Base-by-base conservation (phyloP, 2,797 vertebrate species). In the Melanotaenia nigrans region DNA sequence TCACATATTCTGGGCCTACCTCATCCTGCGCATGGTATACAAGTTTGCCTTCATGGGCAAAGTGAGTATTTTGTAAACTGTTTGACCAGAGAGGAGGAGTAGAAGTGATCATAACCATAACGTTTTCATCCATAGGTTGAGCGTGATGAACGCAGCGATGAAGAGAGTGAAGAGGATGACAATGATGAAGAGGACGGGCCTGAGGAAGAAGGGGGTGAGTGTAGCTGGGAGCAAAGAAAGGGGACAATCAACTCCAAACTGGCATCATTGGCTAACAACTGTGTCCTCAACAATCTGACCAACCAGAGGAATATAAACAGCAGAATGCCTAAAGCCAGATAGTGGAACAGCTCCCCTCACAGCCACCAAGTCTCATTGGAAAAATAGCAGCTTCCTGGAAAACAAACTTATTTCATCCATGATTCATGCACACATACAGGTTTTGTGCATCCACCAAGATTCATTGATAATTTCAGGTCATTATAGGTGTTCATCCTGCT, bases 1-100 rank as follows among this genome's bases (percentile, higher is more conserved):
- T 33, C 97, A 99, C 32, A 9, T 97, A 72, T 99, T 97, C 92
- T 99, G 97, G 98, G 96, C 96, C 13, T 95, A 90, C 66, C 92
- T 99, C 24, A 97, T 99, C 82, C 86, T 98, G 55, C 95, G 93
- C n/a, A 98, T 99, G 97, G 76, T 97, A 82, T 93, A 78, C 89
- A 96, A 92, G 77, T 97, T 98, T 82, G 25, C 93, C 45, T 90
- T 92, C 75, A 59, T 88, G 62, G 98, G 98, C 83, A 95, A 94
- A 95, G 97, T 98, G 90, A 74, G 92, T 1, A 4, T 38, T 14
- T 12, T 68, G 45, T 56, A n/a, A 57, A 54, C 18, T 22, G 20
- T 18, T 2, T 24, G 1, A 16, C 11, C 0, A 24, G 5, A 4
- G 5, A 1, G 16, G 5, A 10, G n/a, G 8, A 8, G 12, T 3